These are phyloP conservation scores for Aphidius ervi DNA, from an alignment of 1,140 invertebrate genomes.

Conservation along the genomic window DNA sequence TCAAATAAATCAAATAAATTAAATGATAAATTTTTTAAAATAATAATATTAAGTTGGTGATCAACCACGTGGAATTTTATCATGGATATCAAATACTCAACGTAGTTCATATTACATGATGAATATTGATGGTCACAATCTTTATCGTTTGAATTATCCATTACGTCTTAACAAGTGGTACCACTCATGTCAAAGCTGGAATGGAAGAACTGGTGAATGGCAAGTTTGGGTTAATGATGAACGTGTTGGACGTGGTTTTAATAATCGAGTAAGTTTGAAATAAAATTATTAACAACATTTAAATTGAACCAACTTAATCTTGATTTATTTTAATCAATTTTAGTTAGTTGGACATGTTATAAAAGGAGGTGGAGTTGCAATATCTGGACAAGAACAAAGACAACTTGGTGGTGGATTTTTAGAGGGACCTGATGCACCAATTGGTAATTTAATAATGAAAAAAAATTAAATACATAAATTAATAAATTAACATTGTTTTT, in stretches of 20 bases:
- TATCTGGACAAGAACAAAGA: slow-evolving; percentile 68
- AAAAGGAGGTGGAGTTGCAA: slow-evolving; percentile 68
- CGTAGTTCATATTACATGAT: slow-evolving; percentile 76
- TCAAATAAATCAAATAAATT: no score
- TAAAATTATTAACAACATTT: not conserved
- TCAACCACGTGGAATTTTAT: slow-evolving; percentile 65
- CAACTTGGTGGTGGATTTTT: slow-evolving; percentile 57
- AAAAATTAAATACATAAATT: no score
- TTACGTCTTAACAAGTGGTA: slow-evolving; percentile 76
- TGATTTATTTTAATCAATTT: slow-evolving; percentile 25
- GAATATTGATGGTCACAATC: slow-evolving; percentile 72
- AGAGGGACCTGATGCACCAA: slow-evolving; percentile 54
- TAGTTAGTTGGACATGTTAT: slow-evolving; percentile 75
- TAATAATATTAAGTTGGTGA: slow-evolving; percentile 59
- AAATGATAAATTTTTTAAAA: not conserved
- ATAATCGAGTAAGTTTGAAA: slow-evolving; percentile 67
- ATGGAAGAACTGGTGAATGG: slow-evolving; percentile 80
- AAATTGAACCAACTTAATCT: slow-evolving; percentile 8
- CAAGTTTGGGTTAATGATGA: slow-evolving; percentile 81
- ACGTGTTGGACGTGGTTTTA: slow-evolving; percentile 74
- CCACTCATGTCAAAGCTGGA: slow-evolving; percentile 81
- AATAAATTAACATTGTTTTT: no score
- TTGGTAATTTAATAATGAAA: slow-evolving; percentile 43
- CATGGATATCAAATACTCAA: slow-evolving; percentile 73
- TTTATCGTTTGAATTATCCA: slow-evolving; percentile 78